These are phyloP conservation scores for Hephaestus fuliginosus DNA, from an alignment of 2,797 vertebrate genomes.

Conservation along the genomic window DNA sequence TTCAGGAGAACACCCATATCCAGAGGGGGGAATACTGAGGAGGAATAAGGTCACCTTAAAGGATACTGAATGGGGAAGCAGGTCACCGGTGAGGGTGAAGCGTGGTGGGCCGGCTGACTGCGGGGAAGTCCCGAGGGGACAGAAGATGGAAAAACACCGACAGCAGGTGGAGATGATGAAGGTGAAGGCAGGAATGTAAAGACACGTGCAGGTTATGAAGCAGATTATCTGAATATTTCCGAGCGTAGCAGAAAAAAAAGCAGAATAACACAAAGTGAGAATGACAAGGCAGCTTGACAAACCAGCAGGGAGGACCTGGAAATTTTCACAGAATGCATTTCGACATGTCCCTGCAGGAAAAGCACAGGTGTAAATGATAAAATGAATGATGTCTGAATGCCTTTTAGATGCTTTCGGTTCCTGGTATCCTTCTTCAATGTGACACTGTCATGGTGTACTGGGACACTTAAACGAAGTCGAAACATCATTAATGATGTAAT, in stretches of 20 bases:
- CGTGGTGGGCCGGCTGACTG: background rate
- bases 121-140: background rate
- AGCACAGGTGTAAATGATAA: background rate
- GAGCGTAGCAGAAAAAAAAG: background rate
- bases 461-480: too few species aligned
- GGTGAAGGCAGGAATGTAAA: background rate
- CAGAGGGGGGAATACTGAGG: background rate
- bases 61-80: slow-evolving; percentile 3
- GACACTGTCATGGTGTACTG: too few species aligned
- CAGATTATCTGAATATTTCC: background rate
- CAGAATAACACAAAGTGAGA: background rate
- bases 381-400: background rate
- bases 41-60: background rate
- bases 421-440: background rate
- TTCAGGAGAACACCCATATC: background rate
- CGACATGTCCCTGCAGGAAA: background rate
- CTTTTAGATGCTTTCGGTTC: background rate
- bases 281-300: background rate
- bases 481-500: too few species aligned
- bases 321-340: background rate
- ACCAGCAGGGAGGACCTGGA: background rate
- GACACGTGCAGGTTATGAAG: background rate
- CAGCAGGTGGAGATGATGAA: background rate
- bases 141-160: background rate
- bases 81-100: background rate